Evolutionary conservation across 2,888 invertebrate genomes (phyloP), one percentile per base, ranked within the genome.

Genomic region (Dynastes maya): DNA sequence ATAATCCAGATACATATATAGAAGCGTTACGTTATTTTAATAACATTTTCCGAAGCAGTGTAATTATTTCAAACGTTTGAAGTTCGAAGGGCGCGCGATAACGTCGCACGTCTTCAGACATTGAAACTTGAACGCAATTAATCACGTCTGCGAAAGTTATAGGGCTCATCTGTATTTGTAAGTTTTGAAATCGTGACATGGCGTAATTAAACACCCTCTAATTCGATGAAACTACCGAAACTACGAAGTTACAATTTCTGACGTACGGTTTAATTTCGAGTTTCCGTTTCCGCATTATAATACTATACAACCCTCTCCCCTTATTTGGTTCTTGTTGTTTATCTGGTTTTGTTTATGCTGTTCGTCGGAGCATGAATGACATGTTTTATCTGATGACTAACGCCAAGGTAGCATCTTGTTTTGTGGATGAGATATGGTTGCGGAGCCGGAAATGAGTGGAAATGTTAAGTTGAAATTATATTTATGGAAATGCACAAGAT

Each of bases 151-250:
- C 27, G 45, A 61, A 61, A 74, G 72, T 74, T 74, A 74, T 74
- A 61, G 61, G 58, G 40, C 61, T 74, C 72, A 63, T 74, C 61
- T 63, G 72, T 74, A 61, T 74, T 74, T 61, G 61, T 63, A 61
- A 74, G 61, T 74, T 74, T 61, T 74, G 72, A 74, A 74, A 74
- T 74, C 63, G 72, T 74, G 72, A 74, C 72, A 13, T 74, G 61
- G 45, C 63, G 72, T 74, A 74, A 61, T 74, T 74, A 74, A 74
- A 74, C 61, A 61, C 22, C 22, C 22, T 58, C 61, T 74, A 40
- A 74, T 74, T 74, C 72, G 61, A 74, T 74, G 11, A 27, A 74
- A 74, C 61, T 74, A 74, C 61, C 16, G n/a, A 22, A 72, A 72
- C 72, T 72, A 29, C 11, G 53, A 71, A 71, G 55, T 71, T 71